Conservation (phyloP, 2,797 vertebrate genomes). For the Todus mexicanus region DNA sequence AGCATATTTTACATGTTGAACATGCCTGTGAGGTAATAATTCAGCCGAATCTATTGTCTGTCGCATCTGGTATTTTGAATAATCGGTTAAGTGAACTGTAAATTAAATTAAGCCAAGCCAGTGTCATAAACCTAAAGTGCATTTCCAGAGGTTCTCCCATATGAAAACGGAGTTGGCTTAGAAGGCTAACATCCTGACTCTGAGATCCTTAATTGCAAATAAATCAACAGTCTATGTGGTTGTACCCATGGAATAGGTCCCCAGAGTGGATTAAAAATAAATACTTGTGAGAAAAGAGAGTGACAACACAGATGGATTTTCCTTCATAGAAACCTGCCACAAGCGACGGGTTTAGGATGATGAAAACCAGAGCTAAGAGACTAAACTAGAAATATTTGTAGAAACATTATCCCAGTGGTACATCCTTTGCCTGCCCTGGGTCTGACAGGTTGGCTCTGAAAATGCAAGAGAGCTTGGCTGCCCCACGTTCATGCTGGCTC, state of each 20-base stretch:
- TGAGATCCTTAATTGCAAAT: constrained; percentile 8
- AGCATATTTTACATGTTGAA: background rate
- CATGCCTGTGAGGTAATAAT: background rate
- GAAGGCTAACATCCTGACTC: background rate
- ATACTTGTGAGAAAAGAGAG: background rate
- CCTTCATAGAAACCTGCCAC: background rate
- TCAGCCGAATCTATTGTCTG: background rate
- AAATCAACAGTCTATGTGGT: background rate
- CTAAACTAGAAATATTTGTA: background rate
- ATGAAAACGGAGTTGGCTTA: background rate
- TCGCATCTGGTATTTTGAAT: constrained; percentile 55
- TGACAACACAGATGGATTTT: background rate
- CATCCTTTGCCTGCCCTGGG: background rate
- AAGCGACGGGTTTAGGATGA: background rate
- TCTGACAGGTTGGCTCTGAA: background rate
- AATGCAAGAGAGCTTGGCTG: background rate
- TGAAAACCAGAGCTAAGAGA: background rate
- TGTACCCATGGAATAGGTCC: background rate
- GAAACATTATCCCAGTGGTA: background rate
- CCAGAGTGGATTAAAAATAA: constrained; percentile 2
- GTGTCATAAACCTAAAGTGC: constrained; percentile 47
- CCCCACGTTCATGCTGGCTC: fast-evolving
- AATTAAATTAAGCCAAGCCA: constrained; percentile 63
- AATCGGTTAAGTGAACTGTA: constrained; percentile 46
- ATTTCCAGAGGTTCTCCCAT: constrained; percentile 33